Percentiles rank a stretch among this genome's conserved stretches.
Evolutionary conservation across 1,140 invertebrate genomes (phyloP).

Genomic region (Grapholita molesta): DNA sequence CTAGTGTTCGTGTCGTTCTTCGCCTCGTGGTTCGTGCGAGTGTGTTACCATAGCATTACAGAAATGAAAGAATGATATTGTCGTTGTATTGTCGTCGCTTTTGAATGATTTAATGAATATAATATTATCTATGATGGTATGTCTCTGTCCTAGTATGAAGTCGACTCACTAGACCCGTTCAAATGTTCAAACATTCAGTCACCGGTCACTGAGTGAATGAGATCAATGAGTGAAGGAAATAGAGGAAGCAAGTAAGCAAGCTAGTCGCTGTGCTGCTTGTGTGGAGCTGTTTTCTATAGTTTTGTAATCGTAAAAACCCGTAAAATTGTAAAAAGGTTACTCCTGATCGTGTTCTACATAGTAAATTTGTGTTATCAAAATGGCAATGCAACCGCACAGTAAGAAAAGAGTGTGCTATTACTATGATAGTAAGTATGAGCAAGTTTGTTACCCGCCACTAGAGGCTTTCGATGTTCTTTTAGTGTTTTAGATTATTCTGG

Average conservation of each 20-base stretch:
- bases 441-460: conserved; percentile 64
- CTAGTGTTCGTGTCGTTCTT: no score
- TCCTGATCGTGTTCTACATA: background rate
- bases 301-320: background rate
- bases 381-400: conserved; percentile 88
- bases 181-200: background rate
- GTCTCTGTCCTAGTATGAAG: no score
- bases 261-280: background rate
- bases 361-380: conserved; percentile 39
- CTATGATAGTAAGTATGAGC: conserved; percentile 95
- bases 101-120: no score
- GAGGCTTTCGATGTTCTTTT: conserved; percentile 1
- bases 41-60: no score
- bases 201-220: background rate
- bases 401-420: conserved; percentile 98
- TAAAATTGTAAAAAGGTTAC: background rate
- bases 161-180: no score
- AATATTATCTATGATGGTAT: no score
- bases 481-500: background rate
- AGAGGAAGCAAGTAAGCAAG: background rate
- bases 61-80: no score
- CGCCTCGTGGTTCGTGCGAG: no score
- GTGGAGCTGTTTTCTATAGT: background rate
- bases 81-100: no score
- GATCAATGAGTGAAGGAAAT: background rate